phyloP scores from a whole-genome alignment of 1,140 invertebrate species.

The Philotrypesis tridentata region DNA sequence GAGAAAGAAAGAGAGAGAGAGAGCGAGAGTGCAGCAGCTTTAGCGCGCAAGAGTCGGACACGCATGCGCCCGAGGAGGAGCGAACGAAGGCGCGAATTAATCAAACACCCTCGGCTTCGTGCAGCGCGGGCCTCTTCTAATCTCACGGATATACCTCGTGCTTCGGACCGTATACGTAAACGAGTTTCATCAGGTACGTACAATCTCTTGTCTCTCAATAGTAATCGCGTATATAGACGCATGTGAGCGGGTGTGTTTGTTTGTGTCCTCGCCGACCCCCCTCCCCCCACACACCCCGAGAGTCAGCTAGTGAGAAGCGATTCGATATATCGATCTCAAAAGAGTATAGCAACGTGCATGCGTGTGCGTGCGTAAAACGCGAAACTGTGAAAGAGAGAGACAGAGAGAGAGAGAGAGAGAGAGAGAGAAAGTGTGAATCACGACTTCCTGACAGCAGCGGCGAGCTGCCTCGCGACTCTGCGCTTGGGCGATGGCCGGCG shows the following conservation, averaged over 20 bases:
- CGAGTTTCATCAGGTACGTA: background rate
- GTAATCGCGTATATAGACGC: too few species aligned
- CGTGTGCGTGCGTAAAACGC: background rate
- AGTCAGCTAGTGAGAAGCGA: too few species aligned
- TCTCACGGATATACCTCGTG: slow-evolving; percentile 27
- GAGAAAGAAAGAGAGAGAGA: too few species aligned
- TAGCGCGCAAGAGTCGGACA: background rate
- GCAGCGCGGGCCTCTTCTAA: background rate
- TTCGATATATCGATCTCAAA: background rate
- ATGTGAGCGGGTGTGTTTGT: too few species aligned
- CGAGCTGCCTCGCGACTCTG: background rate
- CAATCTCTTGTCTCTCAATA: too few species aligned
- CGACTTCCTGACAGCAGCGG: background rate
- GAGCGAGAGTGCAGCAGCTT: slow-evolving; percentile 23
- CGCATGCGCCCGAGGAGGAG: slow-evolving; percentile 2
- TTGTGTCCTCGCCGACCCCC: too few species aligned
- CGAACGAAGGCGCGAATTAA: slow-evolving; percentile 21
- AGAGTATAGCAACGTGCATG: too few species aligned
- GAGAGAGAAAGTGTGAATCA: background rate
- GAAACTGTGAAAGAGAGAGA: background rate
- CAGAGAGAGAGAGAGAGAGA: background rate
- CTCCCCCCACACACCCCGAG: too few species aligned
- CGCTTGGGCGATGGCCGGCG: slow-evolving; percentile 30
- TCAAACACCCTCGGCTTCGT: background rate
- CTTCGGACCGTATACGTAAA: background rate